These are phyloP conservation scores for Palythoa grandiflora DNA, from an alignment of 92 coral and sea anemone genomes.

Conservation along the genomic window DNA sequence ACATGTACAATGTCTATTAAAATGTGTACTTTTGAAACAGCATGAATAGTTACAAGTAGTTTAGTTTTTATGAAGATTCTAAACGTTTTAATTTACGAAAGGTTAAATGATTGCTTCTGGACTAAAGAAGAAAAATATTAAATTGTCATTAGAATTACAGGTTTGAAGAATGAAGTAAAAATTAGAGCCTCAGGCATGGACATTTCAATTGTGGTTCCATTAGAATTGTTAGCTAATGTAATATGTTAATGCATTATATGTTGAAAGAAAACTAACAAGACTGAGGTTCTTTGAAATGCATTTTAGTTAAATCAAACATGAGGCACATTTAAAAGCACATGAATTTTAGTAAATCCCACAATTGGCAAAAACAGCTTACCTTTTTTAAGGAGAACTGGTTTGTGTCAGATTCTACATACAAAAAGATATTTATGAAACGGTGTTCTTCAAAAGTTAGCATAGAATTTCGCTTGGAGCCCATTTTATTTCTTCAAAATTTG, in stretches of 20 bases:
- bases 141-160: not conserved
- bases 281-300: not conserved
- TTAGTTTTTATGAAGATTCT: too few species aligned
- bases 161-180: not conserved
- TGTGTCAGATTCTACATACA: conserved; percentile 77
- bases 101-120: not conserved
- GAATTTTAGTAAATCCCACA: not conserved
- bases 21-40: too few species aligned
- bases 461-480: conserved; percentile 50
- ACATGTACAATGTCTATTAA: too few species aligned
- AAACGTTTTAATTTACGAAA: too few species aligned
- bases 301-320: not conserved
- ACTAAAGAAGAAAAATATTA: too few species aligned
- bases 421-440: conserved; percentile 78
- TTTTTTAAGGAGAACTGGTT: conserved; percentile 39
- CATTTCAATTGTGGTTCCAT: conserved; percentile 11
- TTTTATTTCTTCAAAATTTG: not conserved
- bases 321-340: not conserved
- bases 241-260: not conserved
- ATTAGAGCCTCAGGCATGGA: not conserved
- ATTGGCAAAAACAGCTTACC: not conserved
- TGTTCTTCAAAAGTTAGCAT: conserved; percentile 70
- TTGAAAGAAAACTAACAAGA: not conserved
- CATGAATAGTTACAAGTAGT: too few species aligned
- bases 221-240: not conserved